Percentiles rank a stretch among this genome's conserved stretches.
Evolutionary conservation across 2,888 invertebrate genomes (phyloP).

Genomic region (Diarsia mendica): DNA sequence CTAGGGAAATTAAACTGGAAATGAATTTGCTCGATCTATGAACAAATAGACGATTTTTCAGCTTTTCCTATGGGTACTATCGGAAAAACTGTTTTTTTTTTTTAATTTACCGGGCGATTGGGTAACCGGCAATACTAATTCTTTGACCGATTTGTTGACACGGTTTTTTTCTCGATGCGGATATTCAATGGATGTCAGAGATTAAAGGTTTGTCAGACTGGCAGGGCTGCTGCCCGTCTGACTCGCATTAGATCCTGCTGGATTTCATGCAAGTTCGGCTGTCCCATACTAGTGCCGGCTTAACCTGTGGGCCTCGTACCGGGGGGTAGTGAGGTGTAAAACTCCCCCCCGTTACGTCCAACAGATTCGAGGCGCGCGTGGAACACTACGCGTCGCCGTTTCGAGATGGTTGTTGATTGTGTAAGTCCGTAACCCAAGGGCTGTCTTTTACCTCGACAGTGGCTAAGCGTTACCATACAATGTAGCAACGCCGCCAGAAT

Average conservation of each 20-base stretch:
- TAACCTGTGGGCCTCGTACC: neutral
- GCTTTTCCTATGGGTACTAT: neutral
- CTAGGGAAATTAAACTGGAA: conserved; percentile 21
- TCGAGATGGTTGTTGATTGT: too few species aligned
- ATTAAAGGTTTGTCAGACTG: neutral
- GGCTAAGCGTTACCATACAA: too few species aligned
- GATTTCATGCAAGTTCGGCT: neutral
- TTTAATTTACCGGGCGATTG: neutral
- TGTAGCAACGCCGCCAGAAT: too few species aligned
- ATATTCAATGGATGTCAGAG: neutral
- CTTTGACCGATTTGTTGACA: neutral
- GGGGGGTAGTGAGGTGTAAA: neutral
- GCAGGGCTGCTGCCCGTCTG: too few species aligned
- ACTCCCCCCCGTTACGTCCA: too few species aligned
- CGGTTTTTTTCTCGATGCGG: too few species aligned
- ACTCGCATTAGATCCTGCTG: too few species aligned
- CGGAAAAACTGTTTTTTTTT: neutral
- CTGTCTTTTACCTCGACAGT: too few species aligned
- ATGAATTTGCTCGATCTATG: neutral
- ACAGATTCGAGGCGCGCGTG: neutral
- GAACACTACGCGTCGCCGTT: neutral
- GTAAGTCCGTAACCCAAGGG: too few species aligned
- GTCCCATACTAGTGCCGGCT: too few species aligned
- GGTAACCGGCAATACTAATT: neutral
- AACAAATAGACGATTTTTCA: neutral